Percentiles rank a stretch among this genome's conserved stretches.
Evolutionary conservation across 2,113 vertebrate genomes (phyloP).

Genomic region (Tympanuchus pallidicinctus): DNA sequence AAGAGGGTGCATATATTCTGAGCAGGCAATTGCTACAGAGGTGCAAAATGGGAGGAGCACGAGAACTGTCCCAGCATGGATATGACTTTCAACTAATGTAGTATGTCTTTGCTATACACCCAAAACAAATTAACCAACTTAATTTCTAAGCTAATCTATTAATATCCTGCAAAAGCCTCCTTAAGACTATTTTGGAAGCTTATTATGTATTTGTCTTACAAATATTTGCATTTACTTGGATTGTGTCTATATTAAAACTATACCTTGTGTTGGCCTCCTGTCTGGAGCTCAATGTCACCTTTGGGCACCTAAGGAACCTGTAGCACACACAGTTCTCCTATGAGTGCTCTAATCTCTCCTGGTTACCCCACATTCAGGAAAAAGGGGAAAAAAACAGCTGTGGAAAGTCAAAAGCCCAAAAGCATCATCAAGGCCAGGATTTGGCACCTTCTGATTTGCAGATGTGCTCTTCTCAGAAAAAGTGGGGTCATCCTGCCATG

Average conservation of each 20-base stretch:
- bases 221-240: not conserved
- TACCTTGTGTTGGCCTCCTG: not conserved
- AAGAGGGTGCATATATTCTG: not conserved
- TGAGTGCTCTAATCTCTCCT: accelerated
- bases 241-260: not conserved
- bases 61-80: not conserved
- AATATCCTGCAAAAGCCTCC: not conserved
- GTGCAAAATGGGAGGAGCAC: not conserved
- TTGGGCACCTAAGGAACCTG: not conserved
- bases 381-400: not conserved
- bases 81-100: not conserved
- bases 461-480: not conserved
- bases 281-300: not conserved
- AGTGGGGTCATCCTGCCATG: accelerated
- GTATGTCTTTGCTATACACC: not conserved
- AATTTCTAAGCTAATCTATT: not conserved
- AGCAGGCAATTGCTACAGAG: not conserved
- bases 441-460: not conserved
- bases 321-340: not conserved
- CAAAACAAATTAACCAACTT: not conserved
- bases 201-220: not conserved
- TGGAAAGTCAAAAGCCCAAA: not conserved
- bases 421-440: accelerated
- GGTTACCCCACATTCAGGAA: not conserved
- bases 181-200: not conserved